Conservation (phyloP, 2,888 invertebrate genomes). For the Chymomyza fuscimana region DNA sequence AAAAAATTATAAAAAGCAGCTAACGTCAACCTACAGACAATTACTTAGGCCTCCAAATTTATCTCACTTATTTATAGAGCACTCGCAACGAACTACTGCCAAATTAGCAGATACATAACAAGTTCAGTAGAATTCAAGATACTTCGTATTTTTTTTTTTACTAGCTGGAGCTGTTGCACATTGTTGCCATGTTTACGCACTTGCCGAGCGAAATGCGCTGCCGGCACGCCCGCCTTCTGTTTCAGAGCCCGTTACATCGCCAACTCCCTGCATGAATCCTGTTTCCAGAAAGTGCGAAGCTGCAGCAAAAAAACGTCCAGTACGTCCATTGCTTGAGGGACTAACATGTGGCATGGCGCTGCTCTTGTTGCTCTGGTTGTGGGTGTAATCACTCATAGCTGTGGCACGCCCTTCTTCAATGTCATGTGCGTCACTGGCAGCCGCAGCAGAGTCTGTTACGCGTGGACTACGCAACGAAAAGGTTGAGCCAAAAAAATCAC, state of each 20-base stretch:
- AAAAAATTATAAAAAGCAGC: not conserved
- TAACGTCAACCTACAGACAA: not conserved
- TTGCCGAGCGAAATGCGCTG: conserved; percentile 51
- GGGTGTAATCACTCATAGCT: conserved; percentile 14
- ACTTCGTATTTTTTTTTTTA: not conserved
- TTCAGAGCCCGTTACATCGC: not conserved
- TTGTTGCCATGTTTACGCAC: conserved; percentile 49
- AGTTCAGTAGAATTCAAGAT: not conserved
- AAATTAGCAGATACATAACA: not conserved
- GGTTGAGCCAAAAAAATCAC: conserved; percentile 73
- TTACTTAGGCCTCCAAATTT: not conserved
- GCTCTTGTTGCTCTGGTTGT: conserved; percentile 1
- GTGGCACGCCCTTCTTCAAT: conserved; percentile 53
- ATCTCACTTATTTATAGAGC: not conserved
- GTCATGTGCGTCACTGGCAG: conserved; percentile 39
- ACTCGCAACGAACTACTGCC: too few species aligned
- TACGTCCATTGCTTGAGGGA: conserved; percentile 49
- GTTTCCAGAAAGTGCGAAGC: conserved; percentile 62
- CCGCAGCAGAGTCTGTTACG: conserved; percentile 18
- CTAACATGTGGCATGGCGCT: not conserved
- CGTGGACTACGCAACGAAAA: conserved; percentile 57
- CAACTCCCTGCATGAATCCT: conserved; percentile 44
- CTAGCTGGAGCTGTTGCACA: not conserved
- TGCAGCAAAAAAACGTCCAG: conserved; percentile 67
- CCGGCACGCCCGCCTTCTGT: conserved; percentile 3